Percentiles rank a stretch among this genome's conserved stretches.
Conservation (phyloP, 2,888 invertebrate species). For the Macaria notata region DNA sequence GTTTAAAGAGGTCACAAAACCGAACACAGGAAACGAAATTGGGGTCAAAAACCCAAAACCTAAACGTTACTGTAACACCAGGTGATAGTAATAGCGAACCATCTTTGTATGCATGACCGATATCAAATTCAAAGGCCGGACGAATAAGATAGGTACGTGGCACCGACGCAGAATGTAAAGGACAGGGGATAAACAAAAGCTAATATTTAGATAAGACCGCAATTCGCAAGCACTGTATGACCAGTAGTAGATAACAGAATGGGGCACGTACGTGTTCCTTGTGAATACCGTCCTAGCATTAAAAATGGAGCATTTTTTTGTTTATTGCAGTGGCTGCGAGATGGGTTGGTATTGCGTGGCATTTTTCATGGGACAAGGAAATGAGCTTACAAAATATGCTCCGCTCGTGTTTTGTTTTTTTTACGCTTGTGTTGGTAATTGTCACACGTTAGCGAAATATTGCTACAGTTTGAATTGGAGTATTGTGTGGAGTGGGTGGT, state of each 20-base stretch:
- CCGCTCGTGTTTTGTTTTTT: too few relatives aligned
- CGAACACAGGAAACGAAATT: not conserved
- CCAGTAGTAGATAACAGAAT: slow-evolving; percentile 35
- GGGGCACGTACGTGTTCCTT: slow-evolving; percentile 59
- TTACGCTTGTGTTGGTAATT: too few relatives aligned
- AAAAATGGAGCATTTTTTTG: slow-evolving; percentile 39
- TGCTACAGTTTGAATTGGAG: too few relatives aligned
- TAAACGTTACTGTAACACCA: slow-evolving; percentile 27
- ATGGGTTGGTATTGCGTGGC: slow-evolving; percentile 8
- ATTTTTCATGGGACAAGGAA: not conserved
- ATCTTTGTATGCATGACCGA: slow-evolving; percentile 59
- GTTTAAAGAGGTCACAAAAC: not conserved
- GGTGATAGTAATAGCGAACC: slow-evolving; percentile 37
- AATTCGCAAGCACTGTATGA: slow-evolving; percentile 49
- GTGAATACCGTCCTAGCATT: slow-evolving; percentile 50
- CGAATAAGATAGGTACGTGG: slow-evolving; percentile 50
- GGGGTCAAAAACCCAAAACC: slow-evolving; percentile 15
- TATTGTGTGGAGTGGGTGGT: too few relatives aligned
- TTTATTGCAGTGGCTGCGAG: slow-evolving; percentile 25
- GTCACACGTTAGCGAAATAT: too few relatives aligned
- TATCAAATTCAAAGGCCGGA: slow-evolving; percentile 48
- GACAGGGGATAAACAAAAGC: slow-evolving; percentile 63
- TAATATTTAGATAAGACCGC: slow-evolving; percentile 67
- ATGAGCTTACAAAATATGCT: not conserved
- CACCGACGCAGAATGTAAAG: slow-evolving; percentile 57